phyloP scores from a whole-genome alignment of 2,797 vertebrate species.

The Rhincodon typus region DNA sequence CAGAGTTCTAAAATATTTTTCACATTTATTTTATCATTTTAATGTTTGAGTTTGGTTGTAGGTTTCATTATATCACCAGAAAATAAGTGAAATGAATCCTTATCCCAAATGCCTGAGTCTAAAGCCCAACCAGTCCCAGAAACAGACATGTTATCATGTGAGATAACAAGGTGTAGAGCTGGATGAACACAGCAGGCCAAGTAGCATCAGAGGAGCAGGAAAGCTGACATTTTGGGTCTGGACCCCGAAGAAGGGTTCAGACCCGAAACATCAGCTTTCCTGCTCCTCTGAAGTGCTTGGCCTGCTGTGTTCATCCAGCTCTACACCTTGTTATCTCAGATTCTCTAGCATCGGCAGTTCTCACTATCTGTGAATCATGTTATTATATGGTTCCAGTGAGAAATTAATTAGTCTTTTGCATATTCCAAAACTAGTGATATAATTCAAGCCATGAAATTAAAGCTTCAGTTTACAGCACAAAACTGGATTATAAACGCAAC shows the following conservation, averaged over 20 bases:
- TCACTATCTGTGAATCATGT: no score
- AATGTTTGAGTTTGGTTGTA: background rate
- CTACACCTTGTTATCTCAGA: no score
- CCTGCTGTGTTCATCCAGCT: no score
- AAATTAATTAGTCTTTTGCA: background rate
- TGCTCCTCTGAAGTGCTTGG: no score
- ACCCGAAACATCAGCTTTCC: no score
- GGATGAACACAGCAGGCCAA: no score
- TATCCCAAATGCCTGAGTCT: background rate
- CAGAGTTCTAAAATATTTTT: background rate
- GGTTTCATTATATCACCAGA: background rate
- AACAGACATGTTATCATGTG: background rate
- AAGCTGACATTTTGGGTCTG: no score
- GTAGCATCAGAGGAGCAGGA: no score
- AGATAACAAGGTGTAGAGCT: no score
- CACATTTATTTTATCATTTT: background rate
- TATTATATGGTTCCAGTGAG: background rate
- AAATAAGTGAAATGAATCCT: background rate
- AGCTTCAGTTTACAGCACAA: background rate
- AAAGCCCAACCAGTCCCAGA: background rate
- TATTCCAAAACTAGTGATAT: background rate
- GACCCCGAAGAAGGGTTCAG: no score
- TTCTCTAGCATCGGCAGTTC: no score
- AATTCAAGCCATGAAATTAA: background rate
- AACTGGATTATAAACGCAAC: background rate